Evolutionary conservation across 2,888 invertebrate species (phyloP), one percentile per base, ranked within the genome.

Genomic region (Chouioia cunea): DNA sequence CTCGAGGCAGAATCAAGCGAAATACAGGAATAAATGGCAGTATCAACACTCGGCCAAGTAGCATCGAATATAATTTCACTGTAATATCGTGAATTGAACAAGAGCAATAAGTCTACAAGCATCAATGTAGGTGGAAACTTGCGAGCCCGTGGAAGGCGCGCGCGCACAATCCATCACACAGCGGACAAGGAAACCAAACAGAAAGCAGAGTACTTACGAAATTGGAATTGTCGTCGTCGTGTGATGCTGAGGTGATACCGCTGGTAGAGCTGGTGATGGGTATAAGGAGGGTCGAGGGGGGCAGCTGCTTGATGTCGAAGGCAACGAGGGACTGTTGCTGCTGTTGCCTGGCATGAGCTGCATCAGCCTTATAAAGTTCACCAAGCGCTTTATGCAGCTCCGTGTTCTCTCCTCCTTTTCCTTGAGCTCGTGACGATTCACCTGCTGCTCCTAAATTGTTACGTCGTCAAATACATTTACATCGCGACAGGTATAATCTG

Each of bases 381-480:
- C 80, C 67, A 85, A 80, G 22, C 84, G 83, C 60, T 83, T 85
- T 81, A 85, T 84, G 65, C 84, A 85, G 64, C 76, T 84, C 80
- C 83, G 84, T 15, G 83, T 85, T 77, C 79, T 84, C 79, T 84
- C 84, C 79, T 84, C 83, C 56, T 84, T 83, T 77, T 79, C 82
- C 79, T 82, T 70, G 73, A 82, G 74, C 73, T 85, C 84, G 79
- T 82, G 84, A 43, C 83, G 83, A 36, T 36, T 36, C 70, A 79
- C 80, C 77, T 80, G 83, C 53, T 83, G 81, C 75, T 85, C 84
- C 65, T 23, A 82, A 76, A 84, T 85, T 60, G 47, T 36, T 52
- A 12, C 16, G 18, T 12, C 27, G 58, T 27, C 44, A 14, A 22
- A 27, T 50, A 10, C 2, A 36, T 50, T 20, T 48, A 10, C 36